Evolutionary conservation across 2,797 vertebrate genomes (phyloP).

Genomic region (Lepus oiostolus): DNA sequence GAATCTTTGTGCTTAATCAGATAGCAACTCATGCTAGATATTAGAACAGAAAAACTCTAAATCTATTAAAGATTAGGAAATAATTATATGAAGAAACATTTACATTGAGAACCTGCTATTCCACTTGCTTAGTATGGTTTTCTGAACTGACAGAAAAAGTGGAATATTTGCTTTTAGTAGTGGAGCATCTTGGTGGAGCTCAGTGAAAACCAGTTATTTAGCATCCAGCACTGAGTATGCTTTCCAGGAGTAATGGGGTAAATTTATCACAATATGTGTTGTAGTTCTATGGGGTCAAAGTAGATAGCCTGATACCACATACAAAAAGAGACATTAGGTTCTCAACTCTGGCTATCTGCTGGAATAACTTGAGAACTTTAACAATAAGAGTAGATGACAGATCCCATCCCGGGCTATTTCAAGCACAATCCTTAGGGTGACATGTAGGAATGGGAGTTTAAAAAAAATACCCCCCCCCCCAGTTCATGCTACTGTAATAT

Average conservation of each 20-base stretch:
- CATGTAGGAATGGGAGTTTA: background rate
- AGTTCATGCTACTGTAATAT: background rate
- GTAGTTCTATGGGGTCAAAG: background rate
- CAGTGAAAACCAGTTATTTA: background rate
- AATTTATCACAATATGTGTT: background rate
- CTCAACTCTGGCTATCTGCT: background rate
- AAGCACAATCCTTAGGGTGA: slow-evolving; percentile 53
- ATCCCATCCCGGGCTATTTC: background rate
- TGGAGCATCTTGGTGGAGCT: background rate
- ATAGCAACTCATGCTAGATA: background rate
- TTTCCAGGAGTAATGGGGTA: background rate
- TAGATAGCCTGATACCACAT: background rate
- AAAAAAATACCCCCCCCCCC: background rate
- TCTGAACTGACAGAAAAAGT: slow-evolving; percentile 35
- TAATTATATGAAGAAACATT: background rate
- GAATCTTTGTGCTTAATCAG: background rate
- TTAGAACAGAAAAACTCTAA: background rate
- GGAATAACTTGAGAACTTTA: background rate
- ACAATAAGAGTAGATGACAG: slow-evolving; percentile 43
- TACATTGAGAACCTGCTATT: background rate
- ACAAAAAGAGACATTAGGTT: background rate
- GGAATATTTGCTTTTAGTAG: background rate
- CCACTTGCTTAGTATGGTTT: background rate
- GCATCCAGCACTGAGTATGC: background rate
- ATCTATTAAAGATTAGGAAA: background rate